Conservation (phyloP, 1,140 invertebrate genomes). For the Orussus abietinus region DNA sequence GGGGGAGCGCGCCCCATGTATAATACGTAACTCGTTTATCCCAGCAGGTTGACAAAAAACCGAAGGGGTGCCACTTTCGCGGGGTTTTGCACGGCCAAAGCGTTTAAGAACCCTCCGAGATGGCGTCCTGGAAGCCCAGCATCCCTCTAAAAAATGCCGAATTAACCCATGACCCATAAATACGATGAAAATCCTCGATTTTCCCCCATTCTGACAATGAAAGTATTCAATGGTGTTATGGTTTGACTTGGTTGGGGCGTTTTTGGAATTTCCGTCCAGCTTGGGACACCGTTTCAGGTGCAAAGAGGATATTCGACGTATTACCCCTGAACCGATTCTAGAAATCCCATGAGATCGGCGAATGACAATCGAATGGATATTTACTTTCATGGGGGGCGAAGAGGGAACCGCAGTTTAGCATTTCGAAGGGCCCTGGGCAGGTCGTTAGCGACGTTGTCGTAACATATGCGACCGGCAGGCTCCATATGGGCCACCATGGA, state of each 20-base stretch:
- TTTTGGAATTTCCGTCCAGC: too few species aligned
- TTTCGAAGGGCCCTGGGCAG: slow-evolving; percentile 45
- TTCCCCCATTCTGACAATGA: too few species aligned
- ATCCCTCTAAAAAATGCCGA: too few species aligned
- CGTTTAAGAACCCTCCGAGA: slow-evolving; percentile 36
- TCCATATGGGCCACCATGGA: slow-evolving; percentile 51
- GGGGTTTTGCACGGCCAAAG: slow-evolving; percentile 36
- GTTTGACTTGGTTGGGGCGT: too few species aligned
- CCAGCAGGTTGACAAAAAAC: slow-evolving; percentile 47
- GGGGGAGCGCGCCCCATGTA: slow-evolving; percentile 6
- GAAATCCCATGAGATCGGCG: slow-evolving; percentile 3
- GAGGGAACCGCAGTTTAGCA: slow-evolving; percentile 52
- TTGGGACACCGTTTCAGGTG: too few species aligned
- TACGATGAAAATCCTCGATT: too few species aligned
- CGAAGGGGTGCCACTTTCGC: slow-evolving; percentile 25
- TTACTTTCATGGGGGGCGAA: slow-evolving; percentile 39
- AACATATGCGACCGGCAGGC: slow-evolving; percentile 53
- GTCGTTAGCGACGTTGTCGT: slow-evolving; percentile 52
- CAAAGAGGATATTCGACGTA: too few species aligned
- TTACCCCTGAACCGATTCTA: too few species aligned
- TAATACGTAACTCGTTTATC: slow-evolving; percentile 53
- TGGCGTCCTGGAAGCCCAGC: too few species aligned
- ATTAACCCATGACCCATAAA: too few species aligned
- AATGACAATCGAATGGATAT: slow-evolving; percentile 49
- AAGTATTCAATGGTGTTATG: too few species aligned